These are phyloP conservation scores for Oncorhynchus masou DNA, from an alignment of 2,113 vertebrate species.

Conservation along the genomic window DNA sequence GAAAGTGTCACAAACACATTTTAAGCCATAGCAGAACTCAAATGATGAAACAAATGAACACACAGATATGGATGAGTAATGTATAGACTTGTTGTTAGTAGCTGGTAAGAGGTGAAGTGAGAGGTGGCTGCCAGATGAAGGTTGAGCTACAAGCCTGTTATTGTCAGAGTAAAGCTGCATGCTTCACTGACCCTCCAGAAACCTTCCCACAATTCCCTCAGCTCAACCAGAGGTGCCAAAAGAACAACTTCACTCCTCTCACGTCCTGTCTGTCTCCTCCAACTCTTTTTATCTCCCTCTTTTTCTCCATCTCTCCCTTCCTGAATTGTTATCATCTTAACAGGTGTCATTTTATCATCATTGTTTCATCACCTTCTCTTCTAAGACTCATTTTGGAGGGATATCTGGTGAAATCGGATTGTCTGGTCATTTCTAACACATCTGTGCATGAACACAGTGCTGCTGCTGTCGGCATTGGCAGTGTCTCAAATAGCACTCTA, in stretches of 20 bases:
- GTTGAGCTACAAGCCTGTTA: slow-evolving; percentile 4
- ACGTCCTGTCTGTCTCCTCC: neutral
- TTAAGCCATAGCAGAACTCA: neutral
- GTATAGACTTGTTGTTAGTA: slow-evolving; percentile 27
- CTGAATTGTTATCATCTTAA: slow-evolving; percentile 22
- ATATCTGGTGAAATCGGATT: neutral
- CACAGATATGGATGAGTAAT: neutral
- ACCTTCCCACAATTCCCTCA: slow-evolving; percentile 40
- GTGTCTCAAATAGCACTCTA: neutral
- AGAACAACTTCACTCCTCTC: slow-evolving; percentile 45
- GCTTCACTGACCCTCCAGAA: slow-evolving; percentile 41
- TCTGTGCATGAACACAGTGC: neutral
- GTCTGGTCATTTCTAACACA: neutral
- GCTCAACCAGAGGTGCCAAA: slow-evolving; percentile 52
- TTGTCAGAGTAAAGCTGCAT: slow-evolving; percentile 7
- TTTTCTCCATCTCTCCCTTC: neutral
- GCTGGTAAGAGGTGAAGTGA: slow-evolving; percentile 33
- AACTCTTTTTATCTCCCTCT: neutral
- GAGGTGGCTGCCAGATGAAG: slow-evolving; percentile 19
- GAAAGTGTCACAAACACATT: neutral
- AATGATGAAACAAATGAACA: neutral
- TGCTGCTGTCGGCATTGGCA: neutral
- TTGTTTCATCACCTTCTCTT: slow-evolving; percentile 7
- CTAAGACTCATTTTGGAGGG: neutral
- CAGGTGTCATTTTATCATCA: neutral